Percentiles rank a stretch among this genome's conserved stretches.
Conservation (phyloP, 1,140 invertebrate genomes). For the Euwallacea similis region DNA sequence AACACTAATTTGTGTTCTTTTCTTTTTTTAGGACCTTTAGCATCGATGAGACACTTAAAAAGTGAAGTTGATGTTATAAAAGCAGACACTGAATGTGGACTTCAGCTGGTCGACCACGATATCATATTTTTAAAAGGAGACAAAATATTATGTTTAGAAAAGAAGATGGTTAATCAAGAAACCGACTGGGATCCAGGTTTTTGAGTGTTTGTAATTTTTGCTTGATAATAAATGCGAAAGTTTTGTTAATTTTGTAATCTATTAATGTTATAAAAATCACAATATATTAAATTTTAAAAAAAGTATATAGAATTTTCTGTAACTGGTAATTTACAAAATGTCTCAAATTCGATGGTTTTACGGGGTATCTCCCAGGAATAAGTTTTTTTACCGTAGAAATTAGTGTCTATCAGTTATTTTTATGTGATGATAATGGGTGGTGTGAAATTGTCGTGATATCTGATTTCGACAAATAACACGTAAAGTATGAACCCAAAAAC, state of each 20-base stretch:
- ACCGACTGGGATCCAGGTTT: slow-evolving; percentile 87
- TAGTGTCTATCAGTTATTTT: too few relatives aligned
- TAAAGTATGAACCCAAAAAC: too few relatives aligned
- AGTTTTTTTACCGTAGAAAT: too few relatives aligned
- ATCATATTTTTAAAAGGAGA: slow-evolving; percentile 76
- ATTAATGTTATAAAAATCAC: slow-evolving; percentile 9
- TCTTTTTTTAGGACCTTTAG: slow-evolving; percentile 64
- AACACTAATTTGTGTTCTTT: neutral
- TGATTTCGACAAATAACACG: too few relatives aligned
- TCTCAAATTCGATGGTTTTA: too few relatives aligned
- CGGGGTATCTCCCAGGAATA: too few relatives aligned
- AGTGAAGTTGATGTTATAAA: slow-evolving; percentile 84
- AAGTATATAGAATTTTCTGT: too few relatives aligned
- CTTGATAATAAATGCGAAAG: slow-evolving; percentile 39
- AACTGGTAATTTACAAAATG: too few relatives aligned
- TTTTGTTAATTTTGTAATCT: neutral
- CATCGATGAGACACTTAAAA: slow-evolving; percentile 87
- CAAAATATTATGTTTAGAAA: slow-evolving; percentile 74
- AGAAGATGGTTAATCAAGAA: slow-evolving; percentile 63
- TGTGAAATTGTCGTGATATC: too few relatives aligned
- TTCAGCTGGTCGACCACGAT: slow-evolving; percentile 69
- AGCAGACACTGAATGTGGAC: slow-evolving; percentile 83
- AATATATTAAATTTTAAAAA: too few relatives aligned
- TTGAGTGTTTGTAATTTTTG: slow-evolving; percentile 45
- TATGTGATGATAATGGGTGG: too few relatives aligned